These are phyloP conservation scores for Drosophila aff. DNA, from an alignment of 1,140 invertebrate species.

Conservation along the genomic window DNA sequence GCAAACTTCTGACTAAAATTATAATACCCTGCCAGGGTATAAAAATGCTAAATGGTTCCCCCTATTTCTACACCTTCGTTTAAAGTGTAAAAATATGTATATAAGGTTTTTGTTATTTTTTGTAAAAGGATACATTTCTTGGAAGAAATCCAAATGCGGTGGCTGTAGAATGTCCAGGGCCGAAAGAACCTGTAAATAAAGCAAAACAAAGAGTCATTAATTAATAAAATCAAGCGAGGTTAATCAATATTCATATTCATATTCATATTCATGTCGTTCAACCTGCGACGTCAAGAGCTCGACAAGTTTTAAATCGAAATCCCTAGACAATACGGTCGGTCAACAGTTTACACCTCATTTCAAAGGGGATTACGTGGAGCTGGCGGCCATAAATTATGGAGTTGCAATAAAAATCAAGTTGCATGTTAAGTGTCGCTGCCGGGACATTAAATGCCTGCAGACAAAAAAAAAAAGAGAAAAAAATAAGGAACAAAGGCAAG, in stretches of 20 bases:
- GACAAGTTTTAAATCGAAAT: slow-evolving; percentile 26
- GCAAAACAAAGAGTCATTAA: slow-evolving; percentile 42
- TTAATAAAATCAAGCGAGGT: slow-evolving; percentile 13
- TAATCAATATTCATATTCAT: not conserved
- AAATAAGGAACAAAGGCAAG: slow-evolving; percentile 14
- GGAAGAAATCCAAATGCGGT: slow-evolving; percentile 98
- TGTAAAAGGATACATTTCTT: slow-evolving; percentile 98
- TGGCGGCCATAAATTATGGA: slow-evolving; percentile 64
- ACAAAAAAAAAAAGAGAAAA: slow-evolving; percentile 32
- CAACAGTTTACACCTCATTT: slow-evolving; percentile 70
- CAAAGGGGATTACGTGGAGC: slow-evolving; percentile 10
- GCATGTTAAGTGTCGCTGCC: slow-evolving; percentile 79
- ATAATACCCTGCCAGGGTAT: too few species aligned
- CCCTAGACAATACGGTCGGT: slow-evolving; percentile 37
- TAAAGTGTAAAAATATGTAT: not conserved
- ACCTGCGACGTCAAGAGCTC: slow-evolving; percentile 1
- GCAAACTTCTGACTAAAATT: too few species aligned
- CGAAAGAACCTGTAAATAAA: slow-evolving; percentile 93
- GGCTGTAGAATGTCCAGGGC: slow-evolving; percentile 98
- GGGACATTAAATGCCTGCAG: slow-evolving; percentile 68
- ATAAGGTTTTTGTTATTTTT: slow-evolving; percentile 9
- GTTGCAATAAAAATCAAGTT: slow-evolving; percentile 75
- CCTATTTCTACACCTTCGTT: not conserved
- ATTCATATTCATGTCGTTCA: not conserved
- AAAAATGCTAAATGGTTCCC: not conserved